A percentile compares a stretch with the other conserved stretches of the same genome.
phyloP scores from a whole-genome alignment of 2,888 invertebrate species.

The Aquatica leii region DNA sequence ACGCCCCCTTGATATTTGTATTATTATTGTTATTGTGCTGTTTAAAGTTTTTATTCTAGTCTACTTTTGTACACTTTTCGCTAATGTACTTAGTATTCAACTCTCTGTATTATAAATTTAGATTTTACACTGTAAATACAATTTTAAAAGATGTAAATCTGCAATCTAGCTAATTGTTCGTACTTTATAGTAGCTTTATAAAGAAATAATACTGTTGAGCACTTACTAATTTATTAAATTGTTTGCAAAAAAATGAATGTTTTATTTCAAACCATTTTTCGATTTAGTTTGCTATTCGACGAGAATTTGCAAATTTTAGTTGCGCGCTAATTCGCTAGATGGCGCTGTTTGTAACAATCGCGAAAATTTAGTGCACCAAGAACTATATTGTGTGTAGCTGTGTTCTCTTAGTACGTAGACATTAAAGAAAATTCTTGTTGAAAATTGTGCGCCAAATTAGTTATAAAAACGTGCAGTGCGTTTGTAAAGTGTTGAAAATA shows the following conservation, averaged over 20 bases:
- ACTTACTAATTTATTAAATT: constrained; percentile 40
- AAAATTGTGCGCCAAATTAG: background rate
- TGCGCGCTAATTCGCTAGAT: constrained; percentile 20
- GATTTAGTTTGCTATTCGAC: too few species aligned
- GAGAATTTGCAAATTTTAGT: constrained; percentile 35
- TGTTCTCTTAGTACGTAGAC: constrained; percentile 26
- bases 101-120: constrained; percentile 8
- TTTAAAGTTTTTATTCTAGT: constrained; percentile 12
- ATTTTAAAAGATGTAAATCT: background rate
- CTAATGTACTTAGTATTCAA: constrained; percentile 18
- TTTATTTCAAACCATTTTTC: too few species aligned
- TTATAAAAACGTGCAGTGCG: background rate
- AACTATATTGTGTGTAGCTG: constrained; percentile 30
- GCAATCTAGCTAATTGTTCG: constrained; percentile 17
- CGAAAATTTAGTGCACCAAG: constrained; percentile 32
- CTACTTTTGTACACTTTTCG: constrained; percentile 9
- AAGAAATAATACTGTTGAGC: constrained; percentile 35
- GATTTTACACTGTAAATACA: background rate
- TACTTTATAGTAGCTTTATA: constrained; percentile 30
- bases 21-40: constrained; percentile 21
- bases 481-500: too few species aligned
- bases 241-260: constrained; percentile 35
- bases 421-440: constrained; percentile 1
- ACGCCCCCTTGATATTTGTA: constrained; percentile 1
- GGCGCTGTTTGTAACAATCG: constrained; percentile 31